Percentiles rank a stretch among this genome's conserved stretches.
These are phyloP conservation scores for Leguminivora glycinivorella DNA, from an alignment of 1,140 invertebrate species.

Conservation along the genomic window DNA sequence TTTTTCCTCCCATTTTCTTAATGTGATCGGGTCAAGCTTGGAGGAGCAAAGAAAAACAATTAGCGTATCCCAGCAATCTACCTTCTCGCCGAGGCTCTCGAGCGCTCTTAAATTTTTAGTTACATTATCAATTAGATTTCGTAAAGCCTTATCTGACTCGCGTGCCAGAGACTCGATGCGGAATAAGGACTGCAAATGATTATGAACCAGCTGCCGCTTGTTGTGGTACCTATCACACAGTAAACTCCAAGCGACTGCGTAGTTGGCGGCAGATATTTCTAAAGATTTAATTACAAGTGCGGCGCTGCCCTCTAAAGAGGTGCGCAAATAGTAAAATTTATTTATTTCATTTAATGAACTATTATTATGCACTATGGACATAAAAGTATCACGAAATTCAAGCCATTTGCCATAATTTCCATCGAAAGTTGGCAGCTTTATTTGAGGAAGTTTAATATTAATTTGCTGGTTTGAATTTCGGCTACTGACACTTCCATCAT, in stretches of 20 bases:
- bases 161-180: conserved; percentile 4
- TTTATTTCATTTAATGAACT: no score
- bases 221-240: conserved; percentile 30
- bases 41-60: conserved; percentile 27
- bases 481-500: no score
- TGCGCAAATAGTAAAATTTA: no score
- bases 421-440: conserved; percentile 14
- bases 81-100: conserved; percentile 10
- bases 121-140: conserved; percentile 22
- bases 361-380: conserved; percentile 27
- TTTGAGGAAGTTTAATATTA: not conserved
- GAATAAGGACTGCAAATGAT: conserved; percentile 24
- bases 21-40: conserved; percentile 14
- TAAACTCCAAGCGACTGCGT: no score
- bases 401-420: conserved; percentile 19
- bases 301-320: no score
- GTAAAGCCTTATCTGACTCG: conserved; percentile 19
- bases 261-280: no score
- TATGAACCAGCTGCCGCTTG: conserved; percentile 20
- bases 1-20: conserved; percentile 23
- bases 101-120: conserved; percentile 26
- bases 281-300: no score
- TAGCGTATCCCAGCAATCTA: conserved; percentile 22
- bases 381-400: conserved; percentile 1
- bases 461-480: not conserved